Percentiles rank a stretch among this genome's conserved stretches.
Evolutionary conservation across 2,888 invertebrate species (phyloP).

Genomic region (Drosophila picticornis): DNA sequence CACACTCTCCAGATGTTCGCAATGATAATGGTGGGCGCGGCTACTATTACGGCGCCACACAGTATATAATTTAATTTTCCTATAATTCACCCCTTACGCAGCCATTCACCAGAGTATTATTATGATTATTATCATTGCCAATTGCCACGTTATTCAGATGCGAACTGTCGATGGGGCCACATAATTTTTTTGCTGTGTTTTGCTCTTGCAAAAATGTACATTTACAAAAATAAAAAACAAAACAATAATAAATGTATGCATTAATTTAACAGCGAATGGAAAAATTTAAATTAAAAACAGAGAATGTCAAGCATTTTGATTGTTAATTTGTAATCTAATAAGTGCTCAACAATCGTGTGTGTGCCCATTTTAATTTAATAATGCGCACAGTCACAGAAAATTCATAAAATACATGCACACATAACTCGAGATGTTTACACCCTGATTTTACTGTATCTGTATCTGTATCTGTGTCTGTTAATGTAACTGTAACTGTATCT

Average conservation of each 20-base stretch:
- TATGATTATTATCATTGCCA: constrained; percentile 3
- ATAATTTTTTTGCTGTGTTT: not conserved
- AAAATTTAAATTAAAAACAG: not conserved
- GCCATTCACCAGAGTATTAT: not conserved
- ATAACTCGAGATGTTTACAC: not conserved
- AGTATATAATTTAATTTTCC: not conserved
- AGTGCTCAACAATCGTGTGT: not conserved
- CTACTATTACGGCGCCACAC: not conserved
- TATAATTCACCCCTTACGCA: not conserved
- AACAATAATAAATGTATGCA: not conserved
- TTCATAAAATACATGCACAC: not conserved
- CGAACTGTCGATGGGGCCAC: not conserved
- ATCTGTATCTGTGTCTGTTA: not conserved
- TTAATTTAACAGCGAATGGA: not conserved
- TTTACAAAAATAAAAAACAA: not conserved
- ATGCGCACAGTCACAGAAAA: not conserved
- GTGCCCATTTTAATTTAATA: not conserved
- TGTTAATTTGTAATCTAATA: not conserved
- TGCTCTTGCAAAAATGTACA: not conserved
- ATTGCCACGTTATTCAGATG: not conserved
- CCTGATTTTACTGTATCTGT: not conserved
- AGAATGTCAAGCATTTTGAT: not conserved
- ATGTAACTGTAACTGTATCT: not conserved
- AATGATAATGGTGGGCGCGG: not conserved
- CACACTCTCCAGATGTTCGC: not conserved